Percentiles rank a stretch among this genome's conserved stretches.
Evolutionary conservation across 2,113 vertebrate genomes (phyloP).

Genomic region (Carassius auratus): DNA sequence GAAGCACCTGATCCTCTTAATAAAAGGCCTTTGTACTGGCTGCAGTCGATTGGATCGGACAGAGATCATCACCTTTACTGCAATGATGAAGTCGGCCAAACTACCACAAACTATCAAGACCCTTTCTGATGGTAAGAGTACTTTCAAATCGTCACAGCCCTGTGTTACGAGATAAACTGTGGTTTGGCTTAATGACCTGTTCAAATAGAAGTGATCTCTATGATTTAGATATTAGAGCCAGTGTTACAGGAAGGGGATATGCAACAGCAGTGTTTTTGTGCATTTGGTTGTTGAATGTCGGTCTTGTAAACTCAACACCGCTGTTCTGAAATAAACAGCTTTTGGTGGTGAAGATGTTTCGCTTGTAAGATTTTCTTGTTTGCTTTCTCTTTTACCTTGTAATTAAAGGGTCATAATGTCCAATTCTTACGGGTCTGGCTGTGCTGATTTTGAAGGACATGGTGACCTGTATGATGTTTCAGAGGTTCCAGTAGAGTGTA

Average conservation of each 20-base stretch:
- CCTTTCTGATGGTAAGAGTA: conserved; percentile 89
- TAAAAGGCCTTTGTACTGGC: conserved; percentile 97
- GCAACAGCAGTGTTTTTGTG: background rate
- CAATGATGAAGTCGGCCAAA: conserved; percentile 99
- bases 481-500: no score
- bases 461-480: no score
- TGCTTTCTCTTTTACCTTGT: background rate
- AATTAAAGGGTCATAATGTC: background rate
- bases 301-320: background rate
- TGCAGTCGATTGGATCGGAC: conserved; percentile 96
- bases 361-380: conserved; percentile 1
- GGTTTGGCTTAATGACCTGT: background rate
- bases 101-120: conserved; percentile 97
- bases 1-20: conserved; percentile 98
- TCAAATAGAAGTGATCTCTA: background rate
- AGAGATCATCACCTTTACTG: conserved; percentile 98
- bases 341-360: background rate
- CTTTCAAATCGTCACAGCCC: background rate
- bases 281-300: background rate
- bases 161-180: background rate
- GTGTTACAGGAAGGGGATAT: background rate
- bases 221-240: background rate
- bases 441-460: background rate
- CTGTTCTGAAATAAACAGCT: background rate
- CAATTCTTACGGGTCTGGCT: background rate